A percentile compares a stretch with the other conserved stretches of the same genome.
Evolutionary conservation across 2,797 vertebrate genomes (phyloP).

Genomic region (Xyrichtys novacula): DNA sequence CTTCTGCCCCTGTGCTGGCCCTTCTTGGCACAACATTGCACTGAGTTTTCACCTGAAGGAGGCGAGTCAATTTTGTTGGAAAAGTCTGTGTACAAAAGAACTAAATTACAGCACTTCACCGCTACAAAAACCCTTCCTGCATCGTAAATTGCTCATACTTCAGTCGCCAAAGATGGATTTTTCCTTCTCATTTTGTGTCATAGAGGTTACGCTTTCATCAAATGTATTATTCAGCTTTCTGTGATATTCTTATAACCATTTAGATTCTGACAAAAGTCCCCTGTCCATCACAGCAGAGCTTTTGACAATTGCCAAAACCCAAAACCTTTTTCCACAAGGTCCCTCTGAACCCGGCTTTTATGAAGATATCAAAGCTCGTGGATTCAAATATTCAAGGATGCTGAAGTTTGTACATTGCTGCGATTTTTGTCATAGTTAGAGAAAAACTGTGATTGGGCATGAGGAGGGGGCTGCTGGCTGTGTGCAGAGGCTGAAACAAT

Average conservation of each 20-base stretch:
- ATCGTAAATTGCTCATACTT: constrained; percentile 6
- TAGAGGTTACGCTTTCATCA: constrained; percentile 47
- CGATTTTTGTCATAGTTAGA: constrained; percentile 67
- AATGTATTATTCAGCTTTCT: constrained; percentile 23
- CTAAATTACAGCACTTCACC: constrained; percentile 20
- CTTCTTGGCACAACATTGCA: constrained; percentile 15
- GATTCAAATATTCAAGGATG: constrained; percentile 54
- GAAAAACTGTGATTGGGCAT: constrained; percentile 67
- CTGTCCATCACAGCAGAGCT: constrained; percentile 44
- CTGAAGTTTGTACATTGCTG: constrained; percentile 40
- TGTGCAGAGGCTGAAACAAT: constrained; percentile 70
- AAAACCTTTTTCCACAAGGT: constrained; percentile 33
- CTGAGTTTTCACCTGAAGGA: constrained; percentile 4
- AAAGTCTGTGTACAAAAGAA: not conserved
- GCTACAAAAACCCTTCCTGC: not conserved
- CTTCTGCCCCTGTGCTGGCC: not conserved
- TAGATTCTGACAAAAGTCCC: constrained; percentile 44
- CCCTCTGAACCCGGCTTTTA: constrained; percentile 49
- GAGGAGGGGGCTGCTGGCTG: constrained; percentile 49
- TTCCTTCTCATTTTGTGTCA: constrained; percentile 13
- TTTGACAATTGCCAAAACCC: constrained; percentile 48
- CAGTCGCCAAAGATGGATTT: constrained; percentile 13
- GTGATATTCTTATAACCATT: constrained; percentile 50
- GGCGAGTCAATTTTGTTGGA: constrained; percentile 4
- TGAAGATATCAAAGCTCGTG: constrained; percentile 56